These are phyloP conservation scores for Pentamera pediparva DNA, from an alignment of 53 echinoderm and acorn worm genomes.

Conservation along the genomic window DNA sequence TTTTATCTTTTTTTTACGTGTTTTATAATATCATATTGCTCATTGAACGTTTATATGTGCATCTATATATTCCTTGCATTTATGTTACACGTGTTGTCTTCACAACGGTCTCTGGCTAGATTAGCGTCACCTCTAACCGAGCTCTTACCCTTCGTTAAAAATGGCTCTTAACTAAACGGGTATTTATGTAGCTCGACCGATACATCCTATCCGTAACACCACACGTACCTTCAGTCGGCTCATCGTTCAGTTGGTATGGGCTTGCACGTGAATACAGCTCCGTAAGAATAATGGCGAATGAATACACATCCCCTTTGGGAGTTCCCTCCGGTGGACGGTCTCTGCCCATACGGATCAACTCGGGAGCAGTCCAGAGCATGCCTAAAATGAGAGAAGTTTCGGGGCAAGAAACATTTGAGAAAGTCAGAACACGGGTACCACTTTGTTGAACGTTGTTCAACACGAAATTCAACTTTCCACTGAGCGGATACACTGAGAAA, in stretches of 20 bases:
- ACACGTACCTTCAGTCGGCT: slow-evolving; percentile 59
- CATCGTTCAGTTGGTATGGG: slow-evolving; percentile 80
- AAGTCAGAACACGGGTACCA: neutral
- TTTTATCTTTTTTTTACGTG: too few relatives aligned
- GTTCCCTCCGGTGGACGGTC: slow-evolving; percentile 58
- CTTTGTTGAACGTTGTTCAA: neutral
- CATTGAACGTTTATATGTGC: too few relatives aligned
- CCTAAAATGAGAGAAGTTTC: slow-evolving; percentile 29
- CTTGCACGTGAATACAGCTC: slow-evolving; percentile 86
- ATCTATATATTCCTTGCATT: too few relatives aligned
- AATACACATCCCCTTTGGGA: slow-evolving; percentile 80
- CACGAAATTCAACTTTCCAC: too few relatives aligned
- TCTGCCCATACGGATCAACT: slow-evolving; percentile 55
- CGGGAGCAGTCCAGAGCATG: slow-evolving; percentile 75
- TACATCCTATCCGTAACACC: too few relatives aligned
- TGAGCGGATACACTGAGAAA: too few relatives aligned
- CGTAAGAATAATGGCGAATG: slow-evolving; percentile 81
- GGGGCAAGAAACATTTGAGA: neutral
- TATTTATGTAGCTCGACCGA: too few relatives aligned
- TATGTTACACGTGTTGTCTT: too few relatives aligned
- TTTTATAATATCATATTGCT: too few relatives aligned
- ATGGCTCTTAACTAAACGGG: too few relatives aligned
- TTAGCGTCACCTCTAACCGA: too few relatives aligned
- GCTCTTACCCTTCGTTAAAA: neutral
- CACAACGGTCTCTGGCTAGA: too few relatives aligned